A percentile compares a stretch with the other conserved stretches of the same genome.
Evolutionary conservation across 2,888 invertebrate species (phyloP).

Genomic region (Cylindroiulus punctatus): DNA sequence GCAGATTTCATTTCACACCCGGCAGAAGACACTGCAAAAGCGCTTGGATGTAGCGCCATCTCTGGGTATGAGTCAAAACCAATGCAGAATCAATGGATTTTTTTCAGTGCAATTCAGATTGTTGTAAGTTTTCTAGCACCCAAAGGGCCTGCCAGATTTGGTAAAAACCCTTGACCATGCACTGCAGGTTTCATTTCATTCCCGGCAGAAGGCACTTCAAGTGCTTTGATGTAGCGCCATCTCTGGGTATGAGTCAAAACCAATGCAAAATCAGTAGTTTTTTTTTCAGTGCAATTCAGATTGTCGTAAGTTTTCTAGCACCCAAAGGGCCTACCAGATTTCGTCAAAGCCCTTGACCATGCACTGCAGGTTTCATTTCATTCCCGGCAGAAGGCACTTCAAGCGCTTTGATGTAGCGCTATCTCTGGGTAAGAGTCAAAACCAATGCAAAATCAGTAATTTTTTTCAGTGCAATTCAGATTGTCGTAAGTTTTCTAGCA

Average conservation of each 20-base stretch:
- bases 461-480: not conserved
- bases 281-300: not conserved
- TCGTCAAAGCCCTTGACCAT: no score
- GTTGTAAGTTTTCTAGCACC: not conserved
- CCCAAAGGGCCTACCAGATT: no score
- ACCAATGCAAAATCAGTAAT: not conserved
- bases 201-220: no score
- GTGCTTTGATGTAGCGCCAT: not conserved
- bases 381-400: no score
- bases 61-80: not conserved
- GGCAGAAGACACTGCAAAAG: no score
- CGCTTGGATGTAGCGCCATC: not conserved
- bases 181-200: no score
- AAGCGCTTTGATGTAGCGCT: not conserved
- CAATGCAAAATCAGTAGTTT: not conserved
- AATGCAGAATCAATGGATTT: not conserved
- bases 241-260: not conserved
- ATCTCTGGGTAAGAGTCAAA: not conserved
- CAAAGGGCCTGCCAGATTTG: no score
- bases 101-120: not conserved
- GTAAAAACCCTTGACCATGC: no score
- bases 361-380: no score
- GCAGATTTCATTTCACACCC: no score
- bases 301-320: not conserved
- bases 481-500: not conserved